Conservation (phyloP, 1,140 invertebrate species). For the Bombus superbus region DNA sequence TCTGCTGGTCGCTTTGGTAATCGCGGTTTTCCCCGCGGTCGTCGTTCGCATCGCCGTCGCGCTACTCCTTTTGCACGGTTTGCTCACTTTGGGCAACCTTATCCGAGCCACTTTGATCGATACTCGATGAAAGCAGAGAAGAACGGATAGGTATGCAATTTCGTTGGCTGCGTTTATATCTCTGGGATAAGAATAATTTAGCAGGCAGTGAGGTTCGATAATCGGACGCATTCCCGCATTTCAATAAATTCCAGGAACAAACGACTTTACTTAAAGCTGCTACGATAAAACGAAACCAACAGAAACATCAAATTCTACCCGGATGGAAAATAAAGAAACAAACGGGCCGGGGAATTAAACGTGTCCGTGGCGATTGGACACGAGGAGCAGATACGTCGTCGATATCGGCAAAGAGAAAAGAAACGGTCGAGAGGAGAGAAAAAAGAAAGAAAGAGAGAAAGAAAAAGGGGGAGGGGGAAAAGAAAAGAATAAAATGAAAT, state of each 20-base stretch:
- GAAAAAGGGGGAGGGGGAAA: background rate
- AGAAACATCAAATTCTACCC: conserved; percentile 43
- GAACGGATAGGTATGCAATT: background rate
- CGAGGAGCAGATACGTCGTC: conserved; percentile 47
- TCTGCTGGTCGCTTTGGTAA: background rate
- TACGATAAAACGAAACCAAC: conserved; percentile 23
- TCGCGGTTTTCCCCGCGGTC: background rate
- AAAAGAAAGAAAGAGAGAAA: background rate
- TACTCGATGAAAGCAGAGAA: background rate
- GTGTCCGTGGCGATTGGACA: conserved; percentile 39
- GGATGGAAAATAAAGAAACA: conserved; percentile 26
- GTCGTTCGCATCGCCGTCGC: no score
- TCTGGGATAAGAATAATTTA: conserved; percentile 9
- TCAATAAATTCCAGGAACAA: conserved; percentile 28
- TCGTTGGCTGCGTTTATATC: conserved; percentile 5
- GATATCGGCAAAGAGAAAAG: conserved; percentile 25
- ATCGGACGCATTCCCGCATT: conserved; percentile 19
- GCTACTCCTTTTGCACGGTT: no score
- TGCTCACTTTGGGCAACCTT: background rate
- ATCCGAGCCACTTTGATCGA: background rate
- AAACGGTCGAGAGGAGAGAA: no score
- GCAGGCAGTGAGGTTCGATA: background rate
- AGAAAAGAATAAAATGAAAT: background rate
- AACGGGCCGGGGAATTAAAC: conserved; percentile 33
- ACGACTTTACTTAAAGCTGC: conserved; percentile 3